Evolutionary conservation across 2,888 invertebrate genomes (phyloP).

Genomic region (Strigamia crassipes): DNA sequence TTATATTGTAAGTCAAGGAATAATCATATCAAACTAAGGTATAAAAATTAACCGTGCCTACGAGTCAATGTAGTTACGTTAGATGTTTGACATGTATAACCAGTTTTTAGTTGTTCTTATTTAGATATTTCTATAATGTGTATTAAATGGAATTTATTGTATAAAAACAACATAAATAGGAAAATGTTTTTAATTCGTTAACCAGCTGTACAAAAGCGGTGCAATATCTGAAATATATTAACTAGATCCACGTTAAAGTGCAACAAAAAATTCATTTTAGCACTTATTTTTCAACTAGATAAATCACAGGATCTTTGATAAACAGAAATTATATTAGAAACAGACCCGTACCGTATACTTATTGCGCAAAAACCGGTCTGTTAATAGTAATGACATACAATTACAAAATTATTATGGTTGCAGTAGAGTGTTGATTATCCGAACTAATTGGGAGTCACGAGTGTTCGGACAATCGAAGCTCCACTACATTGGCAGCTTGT

Average conservation of each 20-base stretch:
- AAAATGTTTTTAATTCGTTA: not conserved
- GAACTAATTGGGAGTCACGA: too few species aligned
- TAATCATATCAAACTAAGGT: constrained; percentile 14
- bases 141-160: not conserved
- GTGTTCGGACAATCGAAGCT: too few species aligned
- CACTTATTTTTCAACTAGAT: too few species aligned
- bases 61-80: not conserved
- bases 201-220: not conserved
- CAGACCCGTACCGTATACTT: not conserved
- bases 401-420: not conserved
- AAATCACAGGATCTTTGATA: not conserved
- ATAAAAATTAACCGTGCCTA: constrained; percentile 28
- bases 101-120: not conserved
- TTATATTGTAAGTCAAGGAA: not conserved
- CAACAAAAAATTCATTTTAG: too few species aligned
- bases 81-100: not conserved
- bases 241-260: too few species aligned
- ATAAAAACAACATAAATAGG: not conserved
- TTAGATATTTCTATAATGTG: not conserved
- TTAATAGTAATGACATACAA: not conserved
- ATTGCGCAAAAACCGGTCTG: not conserved
- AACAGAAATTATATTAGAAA: not conserved
- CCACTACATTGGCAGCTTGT: not conserved
- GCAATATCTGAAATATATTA: not conserved
- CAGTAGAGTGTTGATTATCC: too few species aligned